Percentiles rank a stretch among this genome's conserved stretches.
These are phyloP conservation scores for Catagonus wagneri DNA, from an alignment of 2,113 vertebrate genomes.

Conservation along the genomic window DNA sequence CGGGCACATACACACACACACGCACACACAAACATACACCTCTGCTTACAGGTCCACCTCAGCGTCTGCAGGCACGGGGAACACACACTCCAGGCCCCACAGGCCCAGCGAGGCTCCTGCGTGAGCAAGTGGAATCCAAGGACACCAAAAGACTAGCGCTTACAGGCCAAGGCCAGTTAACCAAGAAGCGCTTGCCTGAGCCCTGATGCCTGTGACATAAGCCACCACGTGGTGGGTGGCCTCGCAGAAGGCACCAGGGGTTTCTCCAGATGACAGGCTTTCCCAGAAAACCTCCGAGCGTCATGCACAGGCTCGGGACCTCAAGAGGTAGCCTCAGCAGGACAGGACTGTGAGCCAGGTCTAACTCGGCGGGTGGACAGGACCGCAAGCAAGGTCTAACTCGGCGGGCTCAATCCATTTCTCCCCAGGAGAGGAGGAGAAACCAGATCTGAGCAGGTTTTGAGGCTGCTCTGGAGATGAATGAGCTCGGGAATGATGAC, in stretches of 20 bases:
- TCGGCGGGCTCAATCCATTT: neutral
- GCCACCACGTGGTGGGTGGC: too few relatives aligned
- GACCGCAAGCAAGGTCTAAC: neutral
- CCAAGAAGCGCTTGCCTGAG: neutral
- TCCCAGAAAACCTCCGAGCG: neutral
- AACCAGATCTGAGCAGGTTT: neutral
- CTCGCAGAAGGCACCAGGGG: too few relatives aligned
- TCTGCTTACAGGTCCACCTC: neutral
- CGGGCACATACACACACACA: neutral
- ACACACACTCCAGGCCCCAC: neutral
- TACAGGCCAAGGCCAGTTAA: fast-evolving
- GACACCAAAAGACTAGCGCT: fast-evolving
- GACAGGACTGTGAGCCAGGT: too few relatives aligned
- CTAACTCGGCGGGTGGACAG: too few relatives aligned
- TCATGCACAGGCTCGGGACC: fast-evolving
- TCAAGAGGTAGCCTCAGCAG: neutral
- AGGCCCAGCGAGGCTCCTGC: neutral
- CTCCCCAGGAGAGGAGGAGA: neutral
- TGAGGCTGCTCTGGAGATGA: neutral
- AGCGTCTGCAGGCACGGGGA: too few relatives aligned
- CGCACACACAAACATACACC: neutral
- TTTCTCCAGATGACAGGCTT: neutral
- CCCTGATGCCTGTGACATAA: too few relatives aligned
- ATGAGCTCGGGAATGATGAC: neutral
- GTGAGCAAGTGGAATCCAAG: too few relatives aligned